Conservation (phyloP, 2,888 invertebrate species). For the Trichopoda pennipes region DNA sequence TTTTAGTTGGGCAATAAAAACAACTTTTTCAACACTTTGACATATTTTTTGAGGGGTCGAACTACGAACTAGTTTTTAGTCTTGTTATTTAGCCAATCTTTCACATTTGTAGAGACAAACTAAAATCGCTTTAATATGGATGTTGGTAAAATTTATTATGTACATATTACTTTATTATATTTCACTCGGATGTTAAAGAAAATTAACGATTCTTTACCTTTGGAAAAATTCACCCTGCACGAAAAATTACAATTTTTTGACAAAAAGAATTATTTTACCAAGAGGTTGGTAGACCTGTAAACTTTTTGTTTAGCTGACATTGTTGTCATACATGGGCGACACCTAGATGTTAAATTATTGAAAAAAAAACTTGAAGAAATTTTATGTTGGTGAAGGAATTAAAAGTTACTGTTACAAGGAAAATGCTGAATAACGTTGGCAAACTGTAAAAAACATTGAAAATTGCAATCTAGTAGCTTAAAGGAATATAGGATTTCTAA, state of each 20-base stretch:
- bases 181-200: constrained; percentile 69
- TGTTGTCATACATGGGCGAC: constrained; percentile 6
- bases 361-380: too few relatives aligned
- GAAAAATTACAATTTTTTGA: constrained; percentile 71
- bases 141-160: background rate
- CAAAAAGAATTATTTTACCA: constrained; percentile 68
- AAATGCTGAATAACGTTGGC: too few relatives aligned
- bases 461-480: too few relatives aligned
- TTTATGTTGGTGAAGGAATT: too few relatives aligned
- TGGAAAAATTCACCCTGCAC: constrained; percentile 69
- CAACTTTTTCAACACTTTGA: background rate
- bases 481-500: too few relatives aligned
- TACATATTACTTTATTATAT: constrained; percentile 38
- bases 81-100: background rate
- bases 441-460: too few relatives aligned
- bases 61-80: constrained; percentile 20
- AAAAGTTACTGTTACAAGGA: too few relatives aligned
- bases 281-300: constrained; percentile 64
- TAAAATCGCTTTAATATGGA: background rate
- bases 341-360: constrained; percentile 26
- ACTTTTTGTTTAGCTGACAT: constrained; percentile 25
- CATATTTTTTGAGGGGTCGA: constrained; percentile 15
- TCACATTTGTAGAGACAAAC: background rate
- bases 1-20: too few relatives aligned
- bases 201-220: constrained; percentile 74